Evolutionary conservation across 1,140 invertebrate genomes (phyloP), one percentile per base, ranked within the genome.

Genomic region (Thaumetopoea pityocampa): DNA sequence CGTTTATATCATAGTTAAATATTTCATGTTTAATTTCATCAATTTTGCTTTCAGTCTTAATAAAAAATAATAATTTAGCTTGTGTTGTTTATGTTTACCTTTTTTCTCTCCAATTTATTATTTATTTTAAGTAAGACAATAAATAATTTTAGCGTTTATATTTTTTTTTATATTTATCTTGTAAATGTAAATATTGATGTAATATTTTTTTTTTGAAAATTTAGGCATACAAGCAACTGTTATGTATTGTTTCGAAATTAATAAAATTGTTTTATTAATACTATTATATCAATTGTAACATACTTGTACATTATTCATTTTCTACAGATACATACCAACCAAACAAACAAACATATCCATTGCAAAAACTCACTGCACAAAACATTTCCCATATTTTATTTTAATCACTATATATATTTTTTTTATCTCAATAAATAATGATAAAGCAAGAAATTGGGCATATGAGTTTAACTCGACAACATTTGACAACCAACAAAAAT

Each of bases 391-490:
- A 37, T 49, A 43, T 5, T 37, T 32, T 50, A 11, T n/a, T n/a
- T n/a, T 22, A 36, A 3, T 44, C 34, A 32, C 12, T 41, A 27
- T 30, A 41, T 20, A 4, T 24, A 32, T 10, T 32, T 42, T 38
- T 44, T 33, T 44, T 41, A 22, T 50, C 50, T 51, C 16, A 69
- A 79, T 76, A 76, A 76, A 79, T 76, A 65, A 74, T 58, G 71
- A 63, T 64, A 62, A 61, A 72, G 70, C 74, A 79, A 79, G 67
- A 65, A 40, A 67, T 65, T 54, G 68, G 72, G 71, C 71, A 62
- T 26, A 28, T 64, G 77, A 81, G 77, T 81, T 81, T 73, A 59
- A 81, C 77, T 81, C 77, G 71, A 64, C 61, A 58, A 50, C 33
- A 54, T 47, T 64, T 61, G 69, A 57, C 42, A 69, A 70, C 42